Evolutionary conservation across 2,113 vertebrate species (phyloP), one percentile per base, ranked within the genome.

Genomic region (Dasyprocta punctata): DNA sequence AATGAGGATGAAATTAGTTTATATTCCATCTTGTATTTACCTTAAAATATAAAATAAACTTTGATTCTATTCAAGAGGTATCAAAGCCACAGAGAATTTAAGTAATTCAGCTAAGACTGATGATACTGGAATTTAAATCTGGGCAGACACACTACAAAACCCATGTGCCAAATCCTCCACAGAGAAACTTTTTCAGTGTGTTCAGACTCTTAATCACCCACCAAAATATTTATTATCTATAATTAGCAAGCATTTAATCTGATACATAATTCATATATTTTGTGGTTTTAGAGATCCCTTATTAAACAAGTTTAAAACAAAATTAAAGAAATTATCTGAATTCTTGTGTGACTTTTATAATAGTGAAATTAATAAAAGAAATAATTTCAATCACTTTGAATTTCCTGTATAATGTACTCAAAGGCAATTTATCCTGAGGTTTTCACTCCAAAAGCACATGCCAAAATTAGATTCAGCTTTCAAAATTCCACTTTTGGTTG

Each of bases 331-430:
- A 92, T 47, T 19, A 58, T 78, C 9, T 78, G 30, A 94, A 71
- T 77, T 94, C 6, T 49, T 54, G 5, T 73, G 22, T 93, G 20
- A 19, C 3, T 96, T 86, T 94, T 84, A 47, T 86, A 30, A 60
- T 82, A 30, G 2, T 73, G 94, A 98, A 92, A 85, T 69, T 41
- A 92, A 91, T 87, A 77, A 60, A 47, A 91, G 7, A 86, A 80
- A 67, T 83, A 56, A n/a, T 28, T n/a, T 61, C 71, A 7, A 63
- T 63, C 9, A 49, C 13, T 80, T 85, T 52, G 19, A 54, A n/a
- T 88, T 71, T 95, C 47, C 54, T 91, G 44, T n/a, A 12, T 54
- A 44, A 44, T 77, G 12, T 44, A 44, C 73, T 77, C 7, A 77
- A 47, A 47, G 73, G 73, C 16, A 77, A 77, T 92, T 41, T 52